Base-by-base conservation (phyloP, 2,113 vertebrate species). In the Oryzias javanicus region DNA sequence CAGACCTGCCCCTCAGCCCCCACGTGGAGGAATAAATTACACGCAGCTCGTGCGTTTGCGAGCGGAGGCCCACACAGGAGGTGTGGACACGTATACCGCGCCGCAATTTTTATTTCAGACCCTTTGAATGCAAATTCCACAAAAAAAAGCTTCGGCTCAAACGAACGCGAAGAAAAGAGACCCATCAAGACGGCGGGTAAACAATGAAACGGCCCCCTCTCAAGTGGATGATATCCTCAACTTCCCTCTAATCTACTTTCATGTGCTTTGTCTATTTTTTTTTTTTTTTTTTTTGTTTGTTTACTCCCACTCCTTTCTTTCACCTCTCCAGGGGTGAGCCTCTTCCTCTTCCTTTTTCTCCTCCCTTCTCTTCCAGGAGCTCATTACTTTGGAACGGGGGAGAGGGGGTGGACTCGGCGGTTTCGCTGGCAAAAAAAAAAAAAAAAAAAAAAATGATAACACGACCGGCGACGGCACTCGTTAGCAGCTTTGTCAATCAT, bases 401-500 rank as follows among this genome's bases (percentile, higher is more conserved):
- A 22, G 22, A 3, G 22, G 22, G 22, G 22, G 18, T 5, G 46
- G 67, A 24, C 77, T 77, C 15, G 67, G 55, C 67, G 82, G 74
- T 84, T 83, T 87, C 78, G 61, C 79, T 89, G 25, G 87, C 81
- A 85, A 35, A 87, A 92, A 85, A 35, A 87, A 92, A n/a, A n/a
- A n/a, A n/a, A n/a, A n/a, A n/a, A n/a, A n/a, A n/a, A n/a, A n/a
- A 91, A 22, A 91, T 91, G 86, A 91, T 86, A 89, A 89, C 84
- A 72, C 75, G 84, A 77, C 67, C 78, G 52, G 76, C 90, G 90
- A 90, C 89, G 70, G 72, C 76, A 72, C 89, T 94, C 88, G 89
- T 93, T 92, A 94, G 84, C 74, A 62, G 70, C 52, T 56, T 82
- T 93, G 90, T 92, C 91, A 91, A 83, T 91, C 91, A 88, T 41